Evolutionary conservation across 2,888 invertebrate genomes (phyloP).

Genomic region (Cordilura impudica): DNA sequence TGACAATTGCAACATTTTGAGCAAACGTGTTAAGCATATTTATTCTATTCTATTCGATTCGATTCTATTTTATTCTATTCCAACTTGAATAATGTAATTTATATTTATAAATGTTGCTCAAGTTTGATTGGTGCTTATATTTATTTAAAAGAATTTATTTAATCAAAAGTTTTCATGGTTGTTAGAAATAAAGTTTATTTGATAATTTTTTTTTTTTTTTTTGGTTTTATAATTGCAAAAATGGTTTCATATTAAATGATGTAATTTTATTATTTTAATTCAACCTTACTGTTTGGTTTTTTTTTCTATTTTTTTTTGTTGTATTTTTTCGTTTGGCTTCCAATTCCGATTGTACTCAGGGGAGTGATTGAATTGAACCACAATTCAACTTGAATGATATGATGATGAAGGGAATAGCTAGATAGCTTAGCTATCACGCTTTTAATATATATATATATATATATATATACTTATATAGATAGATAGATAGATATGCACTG

Average conservation of each 20-base stretch:
- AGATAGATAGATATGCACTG: not conserved
- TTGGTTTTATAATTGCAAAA: constrained; percentile 46
- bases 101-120: not conserved
- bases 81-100: too few species aligned
- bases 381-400: constrained; percentile 53
- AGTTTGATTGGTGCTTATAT: not conserved
- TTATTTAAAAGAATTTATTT: constrained; percentile 4
- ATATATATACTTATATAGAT: not conserved
- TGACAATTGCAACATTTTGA: constrained; percentile 57
- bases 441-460: not conserved
- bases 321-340: constrained; percentile 14
- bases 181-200: constrained; percentile 6
- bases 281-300: constrained; percentile 26
- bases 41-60: not conserved
- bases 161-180: constrained; percentile 8
- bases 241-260: constrained; percentile 46
- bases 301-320: constrained; percentile 5
- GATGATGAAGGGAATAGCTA: constrained; percentile 38
- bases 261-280: constrained; percentile 51
- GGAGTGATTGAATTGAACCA: constrained; percentile 61
- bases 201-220: constrained; percentile 17
- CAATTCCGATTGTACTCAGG: constrained; percentile 55
- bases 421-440: not conserved
- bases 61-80: too few species aligned
- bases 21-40: constrained; percentile 59